phyloP scores from a whole-genome alignment of 2,797 vertebrate genomes.

The Poecilia gillii region DNA sequence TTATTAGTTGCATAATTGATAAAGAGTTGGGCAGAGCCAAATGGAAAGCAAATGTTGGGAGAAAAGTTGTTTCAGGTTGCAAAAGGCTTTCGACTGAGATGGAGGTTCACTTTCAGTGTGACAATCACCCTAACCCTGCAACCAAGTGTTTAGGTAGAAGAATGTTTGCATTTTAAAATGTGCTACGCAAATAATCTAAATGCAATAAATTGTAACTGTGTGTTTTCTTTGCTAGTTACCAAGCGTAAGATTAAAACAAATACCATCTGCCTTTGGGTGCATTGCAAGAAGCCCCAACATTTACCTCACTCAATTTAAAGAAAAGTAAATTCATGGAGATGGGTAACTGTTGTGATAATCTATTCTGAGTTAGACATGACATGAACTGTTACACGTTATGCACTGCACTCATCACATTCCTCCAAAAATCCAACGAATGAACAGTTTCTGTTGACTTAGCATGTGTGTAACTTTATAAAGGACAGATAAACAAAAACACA shows the following conservation, averaged over 20 bases:
- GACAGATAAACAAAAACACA: slow-evolving; percentile 52
- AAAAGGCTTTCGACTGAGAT: background rate
- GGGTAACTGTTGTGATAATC: background rate
- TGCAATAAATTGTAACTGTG: background rate
- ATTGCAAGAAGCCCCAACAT: slow-evolving; percentile 8
- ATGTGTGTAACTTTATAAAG: slow-evolving; percentile 52
- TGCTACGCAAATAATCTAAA: background rate
- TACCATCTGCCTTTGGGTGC: slow-evolving; percentile 9
- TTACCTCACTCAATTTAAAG: slow-evolving; percentile 18
- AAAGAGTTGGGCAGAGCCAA: background rate
- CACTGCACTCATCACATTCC: slow-evolving; percentile 11
- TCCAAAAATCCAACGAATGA: slow-evolving; percentile 2
- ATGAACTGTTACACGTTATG: slow-evolving; percentile 20
- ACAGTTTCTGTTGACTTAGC: slow-evolving; percentile 34
- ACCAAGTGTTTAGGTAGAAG: background rate
- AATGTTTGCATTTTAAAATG: background rate
- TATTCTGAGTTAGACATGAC: slow-evolving; percentile 2
- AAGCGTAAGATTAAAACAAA: background rate
- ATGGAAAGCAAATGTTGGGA: background rate
- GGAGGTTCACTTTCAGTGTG: background rate
- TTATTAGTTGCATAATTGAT: background rate
- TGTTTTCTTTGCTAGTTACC: background rate
- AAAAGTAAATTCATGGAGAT: slow-evolving; percentile 10
- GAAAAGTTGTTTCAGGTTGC: background rate
- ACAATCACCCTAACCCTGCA: background rate